Evolutionary conservation across 2,113 vertebrate species (phyloP), one percentile per base, ranked within the genome.

Genomic region (Pseudorasbora parva): DNA sequence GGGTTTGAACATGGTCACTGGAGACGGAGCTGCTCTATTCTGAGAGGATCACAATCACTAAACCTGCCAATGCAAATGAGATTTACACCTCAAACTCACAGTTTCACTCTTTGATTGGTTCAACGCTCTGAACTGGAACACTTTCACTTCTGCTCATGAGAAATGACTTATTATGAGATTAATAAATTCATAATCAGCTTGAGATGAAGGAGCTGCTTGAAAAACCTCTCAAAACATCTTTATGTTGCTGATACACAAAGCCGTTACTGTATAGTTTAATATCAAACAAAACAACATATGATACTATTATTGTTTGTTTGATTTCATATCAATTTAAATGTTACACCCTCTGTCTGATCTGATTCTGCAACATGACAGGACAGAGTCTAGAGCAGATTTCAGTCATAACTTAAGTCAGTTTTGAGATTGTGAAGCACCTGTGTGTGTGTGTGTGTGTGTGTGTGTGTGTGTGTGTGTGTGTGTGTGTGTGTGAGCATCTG

Each of bases 381-480:
- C n/a, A n/a, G n/a, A n/a, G n/a, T n/a, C n/a, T n/a, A n/a, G n/a
- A n/a, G n/a, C n/a, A n/a, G n/a, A 59, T 59, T 59, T 59, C n/a
- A 11, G 1, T 59, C 57, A 5, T n/a, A n/a, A n/a, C n/a, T n/a
- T 60, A 60, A 60, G 4, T 60, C 57, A 25, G n/a, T 11, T 59
- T n/a, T n/a, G n/a, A n/a, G n/a, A n/a, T n/a, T n/a, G n/a, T n/a
- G n/a, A n/a, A n/a, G n/a, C n/a, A n/a, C n/a, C n/a, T n/a, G 23
- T 12, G n/a, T 60, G 57, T 60, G 25, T 54, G 27, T 54, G 9
- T 30, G 45, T 71, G 60, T 85, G 49, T 60, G 23, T n/a, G 66
- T 27, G 75, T 85, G 62, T 84, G 33, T 33, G 33, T 33, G 33
- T 33, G 33, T 37, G 33, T 37, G 33, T 37, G 33, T 47, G 45